Evolutionary conservation across 2,113 vertebrate genomes (phyloP).

Genomic region (Nipponia nippon): DNA sequence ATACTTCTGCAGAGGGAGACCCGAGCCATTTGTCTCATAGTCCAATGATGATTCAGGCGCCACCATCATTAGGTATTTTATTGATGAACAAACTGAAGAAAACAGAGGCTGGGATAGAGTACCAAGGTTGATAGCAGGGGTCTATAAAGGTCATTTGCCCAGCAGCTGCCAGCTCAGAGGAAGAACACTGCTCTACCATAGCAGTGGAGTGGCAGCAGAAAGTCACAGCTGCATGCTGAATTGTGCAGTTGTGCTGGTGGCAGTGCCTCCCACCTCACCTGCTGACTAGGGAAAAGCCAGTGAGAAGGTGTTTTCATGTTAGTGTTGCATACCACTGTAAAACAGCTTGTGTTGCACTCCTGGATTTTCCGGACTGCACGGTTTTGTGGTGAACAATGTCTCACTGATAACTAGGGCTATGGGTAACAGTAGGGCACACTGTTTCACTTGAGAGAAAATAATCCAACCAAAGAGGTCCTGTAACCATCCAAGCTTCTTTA

Average conservation of each 20-base stretch:
- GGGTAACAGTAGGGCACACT: fast-evolving
- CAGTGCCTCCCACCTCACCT: not conserved
- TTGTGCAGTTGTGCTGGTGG: not conserved
- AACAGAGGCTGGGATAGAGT: not conserved
- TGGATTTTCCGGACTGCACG: not conserved
- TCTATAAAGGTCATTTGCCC: not conserved
- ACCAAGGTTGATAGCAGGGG: not conserved
- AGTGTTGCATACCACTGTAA: not conserved
- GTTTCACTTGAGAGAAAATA: not conserved
- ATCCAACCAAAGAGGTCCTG: not conserved
- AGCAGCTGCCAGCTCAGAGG: not conserved
- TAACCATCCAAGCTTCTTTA: not conserved
- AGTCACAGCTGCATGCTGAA: not conserved
- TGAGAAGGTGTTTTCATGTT: not conserved
- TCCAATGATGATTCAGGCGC: not conserved
- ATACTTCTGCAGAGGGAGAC: not conserved
- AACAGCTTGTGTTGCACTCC: not conserved
- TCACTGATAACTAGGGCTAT: not conserved
- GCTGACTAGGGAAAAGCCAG: not conserved
- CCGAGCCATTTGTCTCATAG: not conserved
- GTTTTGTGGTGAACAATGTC: not conserved
- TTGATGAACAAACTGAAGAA: not conserved
- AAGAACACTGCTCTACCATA: not conserved
- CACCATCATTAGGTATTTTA: not conserved
- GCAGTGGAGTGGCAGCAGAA: not conserved